Evolutionary conservation across 2,797 vertebrate genomes (phyloP).

Genomic region (Microchirus variegatus): DNA sequence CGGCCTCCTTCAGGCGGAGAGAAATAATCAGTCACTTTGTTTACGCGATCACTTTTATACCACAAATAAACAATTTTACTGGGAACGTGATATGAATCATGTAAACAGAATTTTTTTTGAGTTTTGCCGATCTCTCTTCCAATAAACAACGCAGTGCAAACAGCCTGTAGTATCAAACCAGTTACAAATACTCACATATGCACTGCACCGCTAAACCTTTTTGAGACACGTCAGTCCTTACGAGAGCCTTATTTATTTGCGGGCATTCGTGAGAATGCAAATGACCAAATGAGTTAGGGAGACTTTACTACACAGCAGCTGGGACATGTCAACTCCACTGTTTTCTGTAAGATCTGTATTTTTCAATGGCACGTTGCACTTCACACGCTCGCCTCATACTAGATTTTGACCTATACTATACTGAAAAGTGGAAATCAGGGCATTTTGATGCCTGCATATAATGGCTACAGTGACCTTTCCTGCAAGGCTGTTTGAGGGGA

Average conservation of each 20-base stretch:
- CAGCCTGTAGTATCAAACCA: not conserved
- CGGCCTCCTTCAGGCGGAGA: not conserved
- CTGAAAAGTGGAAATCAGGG: too few species aligned
- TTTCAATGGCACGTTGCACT: too few species aligned
- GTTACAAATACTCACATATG: too few species aligned
- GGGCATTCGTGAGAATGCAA: not conserved
- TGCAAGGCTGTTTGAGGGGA: too few species aligned
- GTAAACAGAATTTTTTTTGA: constrained; percentile 21
- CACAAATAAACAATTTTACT: not conserved
- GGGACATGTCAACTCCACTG: not conserved
- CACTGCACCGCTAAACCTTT: not conserved
- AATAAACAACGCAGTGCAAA: not conserved
- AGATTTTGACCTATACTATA: too few species aligned
- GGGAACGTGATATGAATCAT: not conserved
- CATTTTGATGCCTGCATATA: too few species aligned
- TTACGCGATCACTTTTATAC: not conserved
- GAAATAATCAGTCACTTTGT: not conserved
- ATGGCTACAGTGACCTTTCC: too few species aligned
- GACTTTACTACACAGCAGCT: not conserved
- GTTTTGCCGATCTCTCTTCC: not conserved
- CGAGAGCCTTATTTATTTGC: not conserved
- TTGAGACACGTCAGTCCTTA: not conserved
- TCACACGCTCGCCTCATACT: too few species aligned
- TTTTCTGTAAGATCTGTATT: not conserved
- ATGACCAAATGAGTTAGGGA: not conserved